Base-by-base conservation (phyloP, 30 jellyfish, hydroid and myxozoan genomes). In the Hydractinia echinata region DNA sequence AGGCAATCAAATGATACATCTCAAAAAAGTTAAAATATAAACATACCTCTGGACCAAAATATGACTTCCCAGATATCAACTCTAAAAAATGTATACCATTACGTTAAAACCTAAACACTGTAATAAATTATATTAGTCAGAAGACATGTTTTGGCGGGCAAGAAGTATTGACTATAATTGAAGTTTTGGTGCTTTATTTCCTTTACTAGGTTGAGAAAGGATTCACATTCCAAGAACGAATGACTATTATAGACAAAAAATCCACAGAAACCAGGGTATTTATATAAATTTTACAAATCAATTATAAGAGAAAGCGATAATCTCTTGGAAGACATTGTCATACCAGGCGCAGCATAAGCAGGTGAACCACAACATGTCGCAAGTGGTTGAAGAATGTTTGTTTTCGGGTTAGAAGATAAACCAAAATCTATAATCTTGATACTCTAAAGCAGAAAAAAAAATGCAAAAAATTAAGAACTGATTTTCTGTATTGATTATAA, bases 301-400 rank as follows among this genome's bases (percentile, higher is more conserved):
- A 60, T 58, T 11, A 58, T 60, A 2, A 13, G 2, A 1, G 19
- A 60, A 60, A 60, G n/a, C 70, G 19, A 60, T 13, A 60, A 60
- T 13, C n/a, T 60, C 19, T 13, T 60, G n/a, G 19, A 60, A 15
- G 19, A 60, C 1, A n/a, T 3, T 10, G 15, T 39, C 70, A 5
- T 84, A 88, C 99, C 99, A 61, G 99, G 99, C 0, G 99, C 99
- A 44, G 99, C 99, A 71, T 94, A 94, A 61, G 99, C 99, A 7
- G 96, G 95, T 8, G 99, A 94, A 44, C 99, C 99, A 82, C 99
- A 94, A 67, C 95, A 85, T 10, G 99, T 94, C 61, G 88, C 96
- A n/a, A 94, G 94, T 4, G 96, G 99, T 84, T 77, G 30, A 55
- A 82, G 53, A 70, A 94, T n/a, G 55, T 89, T 91, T 1, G 90